phyloP scores from a whole-genome alignment of 2,797 vertebrate genomes.

The Hypotaenidia okinawae region DNA sequence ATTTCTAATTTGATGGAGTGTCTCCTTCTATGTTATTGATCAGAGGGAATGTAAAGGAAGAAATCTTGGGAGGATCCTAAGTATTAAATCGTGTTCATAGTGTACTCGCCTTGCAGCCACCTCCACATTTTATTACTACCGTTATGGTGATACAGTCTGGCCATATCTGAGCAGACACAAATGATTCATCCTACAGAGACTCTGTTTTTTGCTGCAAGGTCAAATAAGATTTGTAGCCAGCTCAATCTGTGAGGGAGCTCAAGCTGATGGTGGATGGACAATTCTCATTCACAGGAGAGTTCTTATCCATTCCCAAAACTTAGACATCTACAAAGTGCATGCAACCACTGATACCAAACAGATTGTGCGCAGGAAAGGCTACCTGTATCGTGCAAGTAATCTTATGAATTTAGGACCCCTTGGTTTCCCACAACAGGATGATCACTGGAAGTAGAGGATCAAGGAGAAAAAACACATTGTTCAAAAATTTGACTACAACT shows the following conservation, averaged over 20 bases:
- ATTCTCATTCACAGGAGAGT: background rate
- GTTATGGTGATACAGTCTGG: background rate
- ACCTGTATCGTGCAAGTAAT: background rate
- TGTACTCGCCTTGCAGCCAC: background rate
- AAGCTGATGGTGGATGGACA: background rate
- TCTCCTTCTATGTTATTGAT: background rate
- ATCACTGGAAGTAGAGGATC: fast-evolving
- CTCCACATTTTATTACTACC: background rate
- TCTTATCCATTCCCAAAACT: background rate
- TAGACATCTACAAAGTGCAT: background rate
- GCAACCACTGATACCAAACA: background rate
- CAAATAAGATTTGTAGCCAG: background rate
- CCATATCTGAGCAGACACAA: background rate
- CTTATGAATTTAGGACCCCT: background rate
- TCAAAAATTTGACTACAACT: background rate
- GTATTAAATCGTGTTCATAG: background rate
- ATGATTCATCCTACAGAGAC: background rate
- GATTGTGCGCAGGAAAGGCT: background rate
- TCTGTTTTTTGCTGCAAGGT: background rate
- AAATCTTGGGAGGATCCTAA: background rate
- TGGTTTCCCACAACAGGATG: background rate
- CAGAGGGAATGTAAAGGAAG: background rate
- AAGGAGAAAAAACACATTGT: background rate
- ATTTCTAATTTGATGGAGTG: background rate
- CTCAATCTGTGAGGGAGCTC: background rate